Base-by-base conservation (phyloP, 2,797 vertebrate species). In the Threskiornis aethiopicus region DNA sequence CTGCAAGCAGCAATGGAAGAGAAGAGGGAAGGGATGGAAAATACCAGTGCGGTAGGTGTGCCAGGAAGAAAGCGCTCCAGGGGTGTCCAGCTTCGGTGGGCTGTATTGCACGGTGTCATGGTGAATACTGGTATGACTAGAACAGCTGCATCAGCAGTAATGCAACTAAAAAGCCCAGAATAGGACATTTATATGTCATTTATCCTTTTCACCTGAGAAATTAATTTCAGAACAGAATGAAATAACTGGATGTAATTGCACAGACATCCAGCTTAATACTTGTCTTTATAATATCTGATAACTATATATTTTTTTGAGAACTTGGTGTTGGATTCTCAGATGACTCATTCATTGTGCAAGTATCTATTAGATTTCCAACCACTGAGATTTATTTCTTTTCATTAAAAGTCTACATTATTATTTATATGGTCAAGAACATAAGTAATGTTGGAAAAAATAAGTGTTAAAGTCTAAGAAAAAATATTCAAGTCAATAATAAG, bases 401-500 rank as follows among this genome's bases (percentile, higher is more conserved):
- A 94, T 86, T 90, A 75, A 69, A 95, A 96, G 71, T 39, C 61
- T 85, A 84, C 69, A 62, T 80, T 59, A 62, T 29, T 86, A 64
- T 96, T 97, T 85, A 64, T 77, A 83, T 51, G 42, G 65, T 95
- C 67, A 95, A 83, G 77, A 93, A 83, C 57, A 71, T 85, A 89
- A 90, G 70, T 58, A 79, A 93, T 62, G 35, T 75, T 97, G 79
- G 83, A 59, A 96, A 96, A 96, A 87, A 47, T 28, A 96, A 85
- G 66, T 66, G 92, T 70, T 94, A 80, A 89, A 95, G 29, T 49
- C 59, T 83, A 95, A 80, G 91, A 96, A 96, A 97, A 96, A 96
- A 93, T 90, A 90, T 65, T 90, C 92, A 89, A 96, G 88, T 89
- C 67, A 95, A 51, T 91, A 97, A 87, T 89, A 96, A 96, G 84